phyloP scores from a whole-genome alignment of 1,140 invertebrate species.

The Zaprionus nigranus region DNA sequence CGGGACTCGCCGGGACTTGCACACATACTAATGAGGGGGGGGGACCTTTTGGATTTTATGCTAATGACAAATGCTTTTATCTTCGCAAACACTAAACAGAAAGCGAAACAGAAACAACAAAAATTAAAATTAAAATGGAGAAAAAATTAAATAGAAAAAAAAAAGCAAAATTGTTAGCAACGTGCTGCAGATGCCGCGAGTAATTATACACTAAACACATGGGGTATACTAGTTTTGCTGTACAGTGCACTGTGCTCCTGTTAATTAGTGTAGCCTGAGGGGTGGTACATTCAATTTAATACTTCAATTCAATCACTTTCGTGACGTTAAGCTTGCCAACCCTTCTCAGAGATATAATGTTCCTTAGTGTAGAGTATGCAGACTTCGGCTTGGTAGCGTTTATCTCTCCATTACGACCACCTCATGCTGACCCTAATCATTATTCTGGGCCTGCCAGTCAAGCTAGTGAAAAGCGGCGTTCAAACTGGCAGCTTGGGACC shows the following conservation, averaged over 20 bases:
- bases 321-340: too few relatives aligned
- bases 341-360: background rate
- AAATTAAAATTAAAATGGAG: conserved; percentile 29
- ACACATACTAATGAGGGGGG: conserved; percentile 37
- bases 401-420: conserved; percentile 35
- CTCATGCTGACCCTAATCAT: conserved; percentile 75
- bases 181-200: conserved; percentile 56
- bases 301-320: background rate
- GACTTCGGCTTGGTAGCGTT: conserved; percentile 13
- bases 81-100: conserved; percentile 52
- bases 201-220: conserved; percentile 29
- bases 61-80: conserved; percentile 83
- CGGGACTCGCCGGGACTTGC: conserved; percentile 23
- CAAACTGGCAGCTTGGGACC: conserved; percentile 65
- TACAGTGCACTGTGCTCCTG: background rate
- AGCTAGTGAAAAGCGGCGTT: conserved; percentile 61
- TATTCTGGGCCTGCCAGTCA: conserved; percentile 60
- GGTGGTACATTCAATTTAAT: background rate
- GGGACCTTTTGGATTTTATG: conserved; percentile 72
- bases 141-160: conserved; percentile 61
- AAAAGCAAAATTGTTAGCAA: conserved; percentile 69
- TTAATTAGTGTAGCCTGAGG: background rate
- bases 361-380: conserved; percentile 5
- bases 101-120: conserved; percentile 25
- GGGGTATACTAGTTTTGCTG: conserved; percentile 15